A percentile compares a stretch with the other conserved stretches of the same genome.
These are phyloP conservation scores for Hucho hucho DNA, from an alignment of 2,113 vertebrate species.

Conservation along the genomic window DNA sequence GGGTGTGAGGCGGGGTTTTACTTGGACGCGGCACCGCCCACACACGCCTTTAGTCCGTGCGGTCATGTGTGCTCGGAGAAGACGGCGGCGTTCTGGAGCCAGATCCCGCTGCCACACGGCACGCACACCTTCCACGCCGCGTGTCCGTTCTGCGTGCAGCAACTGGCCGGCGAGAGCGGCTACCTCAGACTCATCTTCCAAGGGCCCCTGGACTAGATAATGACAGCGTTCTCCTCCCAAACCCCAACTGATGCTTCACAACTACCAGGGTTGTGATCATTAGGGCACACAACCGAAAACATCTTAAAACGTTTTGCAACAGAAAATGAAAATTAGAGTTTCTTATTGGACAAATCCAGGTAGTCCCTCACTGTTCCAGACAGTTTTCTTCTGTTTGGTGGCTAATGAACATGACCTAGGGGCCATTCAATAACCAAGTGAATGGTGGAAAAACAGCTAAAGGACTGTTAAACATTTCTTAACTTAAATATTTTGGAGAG, in stretches of 20 bases:
- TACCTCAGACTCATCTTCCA: conserved; percentile 91
- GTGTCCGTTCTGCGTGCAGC: not conserved
- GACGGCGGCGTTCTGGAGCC: not conserved
- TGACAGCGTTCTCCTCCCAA: not conserved
- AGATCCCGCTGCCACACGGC: conserved; percentile 1
- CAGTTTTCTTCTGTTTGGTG: not conserved
- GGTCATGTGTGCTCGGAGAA: conserved; percentile 3
- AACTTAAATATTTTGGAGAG: not conserved
- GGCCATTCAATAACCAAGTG: not conserved
- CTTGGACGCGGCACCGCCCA: not conserved
- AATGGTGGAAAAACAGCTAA: not conserved
- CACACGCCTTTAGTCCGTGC: not conserved
- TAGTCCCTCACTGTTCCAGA: not conserved
- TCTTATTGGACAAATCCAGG: not conserved
- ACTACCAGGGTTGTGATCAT: not conserved
- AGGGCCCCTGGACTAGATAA: conserved; percentile 72
- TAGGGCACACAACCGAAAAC: not conserved
- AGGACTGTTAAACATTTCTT: not conserved
- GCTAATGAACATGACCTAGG: no score
- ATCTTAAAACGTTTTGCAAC: not conserved
- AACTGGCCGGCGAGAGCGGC: conserved; percentile 67
- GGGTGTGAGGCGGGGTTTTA: not conserved
- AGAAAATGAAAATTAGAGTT: not conserved
- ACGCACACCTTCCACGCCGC: not conserved
- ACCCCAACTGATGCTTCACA: not conserved